Evolutionary conservation across 2,888 invertebrate genomes (phyloP), one percentile per base, ranked within the genome.

Genomic region (Druceiella hillmani): DNA sequence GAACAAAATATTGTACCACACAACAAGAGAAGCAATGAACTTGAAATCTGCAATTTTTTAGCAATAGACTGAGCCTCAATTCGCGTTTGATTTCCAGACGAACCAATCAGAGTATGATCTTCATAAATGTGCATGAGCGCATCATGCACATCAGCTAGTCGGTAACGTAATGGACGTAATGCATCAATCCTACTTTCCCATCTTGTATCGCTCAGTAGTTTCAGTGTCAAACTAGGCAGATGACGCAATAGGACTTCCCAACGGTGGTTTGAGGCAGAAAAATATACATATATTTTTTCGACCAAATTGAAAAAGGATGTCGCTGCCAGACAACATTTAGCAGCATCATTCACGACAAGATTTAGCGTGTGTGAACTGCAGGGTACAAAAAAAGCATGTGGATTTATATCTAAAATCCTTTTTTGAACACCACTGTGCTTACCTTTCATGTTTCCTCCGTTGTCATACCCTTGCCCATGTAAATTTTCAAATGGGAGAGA

Each of bases 321-420:
- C n/a, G n/a, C n/a, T n/a, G n/a, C n/a, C n/a, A n/a, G n/a, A n/a
- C 40, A 40, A 31, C 38, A 32, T 40, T 40, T 40, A 33, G 38
- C 40, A 40, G 40, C 40, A 31, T 40, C 41, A 32, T 40, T 40
- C 13, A n/a, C n/a, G n/a, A n/a, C n/a, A n/a, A n/a, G n/a, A 25
- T 38, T 41, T 24, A 40, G 30, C 6, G 33, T 33, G 29, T 44
- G 39, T 28, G 39, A n/a, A 14, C 17, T 29, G 14, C 44, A 44
- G 26, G 38, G 39, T 24, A 44, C 34, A 27, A 20, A 45, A 45
- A 44, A n/a, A n/a, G n/a, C n/a, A n/a, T n/a, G n/a, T n/a, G n/a
- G n/a, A n/a, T n/a, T n/a, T 14, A 25, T 10, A 26, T 40, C 41
- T n/a, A 34, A 17, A 27, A 35, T 35, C 28, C 26, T 35, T 27